Evolutionary conservation across 2,797 vertebrate genomes (phyloP).

Genomic region (Agapornis canus): DNA sequence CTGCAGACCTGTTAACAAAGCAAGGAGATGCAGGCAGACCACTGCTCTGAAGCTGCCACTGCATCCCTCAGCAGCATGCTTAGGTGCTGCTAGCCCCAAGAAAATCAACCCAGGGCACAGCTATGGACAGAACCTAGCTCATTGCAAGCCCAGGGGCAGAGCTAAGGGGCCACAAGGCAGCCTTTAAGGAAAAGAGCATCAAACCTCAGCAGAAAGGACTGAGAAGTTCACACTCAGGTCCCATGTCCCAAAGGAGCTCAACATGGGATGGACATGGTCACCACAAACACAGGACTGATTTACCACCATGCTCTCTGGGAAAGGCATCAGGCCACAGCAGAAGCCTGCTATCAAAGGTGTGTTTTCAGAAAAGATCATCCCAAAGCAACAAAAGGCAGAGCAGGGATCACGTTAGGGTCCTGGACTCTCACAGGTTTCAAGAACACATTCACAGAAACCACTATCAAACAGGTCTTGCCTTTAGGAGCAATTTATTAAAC

Average conservation of each 20-base stretch:
- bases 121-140: not conserved
- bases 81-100: not conserved
- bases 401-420: not conserved
- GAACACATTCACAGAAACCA: not conserved
- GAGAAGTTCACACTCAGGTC: not conserved
- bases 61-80: not conserved
- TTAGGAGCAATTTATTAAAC: not conserved
- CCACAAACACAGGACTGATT: not conserved
- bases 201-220: not conserved
- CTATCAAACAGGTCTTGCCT: not conserved
- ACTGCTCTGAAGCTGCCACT: not conserved
- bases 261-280: fast-evolving
- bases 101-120: not conserved
- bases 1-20: fast-evolving
- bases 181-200: not conserved
- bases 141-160: not conserved
- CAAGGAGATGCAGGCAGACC: not conserved
- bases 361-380: not conserved
- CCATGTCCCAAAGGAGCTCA: not conserved
- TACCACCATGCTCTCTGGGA: not conserved
- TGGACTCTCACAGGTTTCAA: not conserved
- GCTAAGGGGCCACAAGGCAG: not conserved
- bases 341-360: not conserved
- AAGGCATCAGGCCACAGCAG: not conserved
- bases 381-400: not conserved